These are phyloP conservation scores for Channa argus DNA, from an alignment of 2,113 vertebrate genomes.

Conservation along the genomic window DNA sequence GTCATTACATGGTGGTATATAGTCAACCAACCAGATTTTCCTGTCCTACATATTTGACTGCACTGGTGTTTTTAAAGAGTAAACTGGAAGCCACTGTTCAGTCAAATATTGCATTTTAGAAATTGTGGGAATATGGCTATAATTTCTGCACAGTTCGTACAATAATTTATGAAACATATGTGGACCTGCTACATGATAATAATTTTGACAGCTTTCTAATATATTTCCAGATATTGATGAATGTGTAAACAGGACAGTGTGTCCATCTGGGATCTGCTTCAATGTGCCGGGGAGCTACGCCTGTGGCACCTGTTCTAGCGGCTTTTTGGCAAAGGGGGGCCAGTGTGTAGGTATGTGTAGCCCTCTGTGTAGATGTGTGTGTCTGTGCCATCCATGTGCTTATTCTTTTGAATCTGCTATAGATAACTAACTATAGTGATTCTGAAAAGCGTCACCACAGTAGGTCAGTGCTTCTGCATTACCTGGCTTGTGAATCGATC, in stretches of 20 bases:
- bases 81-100: too few species aligned
- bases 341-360: slow-evolving; percentile 88
- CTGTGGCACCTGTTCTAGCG: slow-evolving; percentile 89
- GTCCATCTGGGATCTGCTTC: slow-evolving; percentile 90
- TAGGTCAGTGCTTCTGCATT: too few species aligned
- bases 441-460: too few species aligned
- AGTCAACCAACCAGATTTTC: slow-evolving; percentile 1
- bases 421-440: too few species aligned
- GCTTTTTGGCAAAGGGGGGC: slow-evolving; percentile 89
- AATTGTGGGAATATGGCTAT: too few species aligned
- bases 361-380: background rate
- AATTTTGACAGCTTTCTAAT: background rate
- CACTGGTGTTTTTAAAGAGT: background rate
- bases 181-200: too few species aligned
- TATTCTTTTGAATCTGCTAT: too few species aligned
- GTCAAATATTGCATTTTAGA: too few species aligned
- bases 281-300: slow-evolving; percentile 90
- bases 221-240: slow-evolving; percentile 89
- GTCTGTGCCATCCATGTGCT: too few species aligned
- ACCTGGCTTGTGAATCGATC: too few species aligned
- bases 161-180: too few species aligned
- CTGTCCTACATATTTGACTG: slow-evolving; percentile 17
- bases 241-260: slow-evolving; percentile 84
- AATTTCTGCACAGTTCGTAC: too few species aligned
- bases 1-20: slow-evolving; percentile 2